Evolutionary conservation across 2,113 vertebrate genomes (phyloP), one percentile per base, ranked within the genome.

Genomic region (Ia io): DNA sequence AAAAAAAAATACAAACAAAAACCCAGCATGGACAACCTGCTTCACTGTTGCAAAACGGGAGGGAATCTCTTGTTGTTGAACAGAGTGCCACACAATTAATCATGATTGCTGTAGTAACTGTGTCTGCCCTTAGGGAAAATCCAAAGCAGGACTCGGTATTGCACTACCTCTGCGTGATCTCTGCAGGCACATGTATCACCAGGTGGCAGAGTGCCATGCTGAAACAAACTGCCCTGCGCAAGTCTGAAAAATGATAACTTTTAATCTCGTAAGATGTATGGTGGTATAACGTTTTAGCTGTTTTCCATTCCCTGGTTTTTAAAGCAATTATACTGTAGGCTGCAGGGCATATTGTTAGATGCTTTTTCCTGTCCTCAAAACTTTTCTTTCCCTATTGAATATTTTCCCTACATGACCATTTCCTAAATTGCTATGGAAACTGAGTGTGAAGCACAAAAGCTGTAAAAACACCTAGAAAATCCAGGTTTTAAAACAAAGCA

Each of bases 171-270:
- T 28, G 65, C 2, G 5, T 85, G 91, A 95, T 92, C 74, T 96
- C 70, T 86, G 9, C 73, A 80, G 90, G n/a, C 71, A 97, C 93
- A 96, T 96, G 82, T 3, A 84, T 96, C 83, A 89, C 71, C 77
- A 59, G 3, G 51, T 4, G 28, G 78, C 37, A 94, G 77, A 91
- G 53, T 79, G 63, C 42, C 16, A 12, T 42, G 11, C 6, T 51
- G 22, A 63, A 96, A 71, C 25, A 95, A 94, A 74, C 44, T 91
- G 30, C n/a, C 30, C 61, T 37, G 18, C 22, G 5, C 11, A 83
- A 70, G n/a, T 86, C 84, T 96, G 83, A 95, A 96, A 96, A 96
- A 95, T 69, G 11, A 65, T 74, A 78, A 84, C 30, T 85, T 97
- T 67, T 77, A 93, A 92, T 56, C 32, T 85, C 14, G 44, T 85